Evolutionary conservation across 2,113 vertebrate species (phyloP).

Genomic region (Terrapene triunguis): DNA sequence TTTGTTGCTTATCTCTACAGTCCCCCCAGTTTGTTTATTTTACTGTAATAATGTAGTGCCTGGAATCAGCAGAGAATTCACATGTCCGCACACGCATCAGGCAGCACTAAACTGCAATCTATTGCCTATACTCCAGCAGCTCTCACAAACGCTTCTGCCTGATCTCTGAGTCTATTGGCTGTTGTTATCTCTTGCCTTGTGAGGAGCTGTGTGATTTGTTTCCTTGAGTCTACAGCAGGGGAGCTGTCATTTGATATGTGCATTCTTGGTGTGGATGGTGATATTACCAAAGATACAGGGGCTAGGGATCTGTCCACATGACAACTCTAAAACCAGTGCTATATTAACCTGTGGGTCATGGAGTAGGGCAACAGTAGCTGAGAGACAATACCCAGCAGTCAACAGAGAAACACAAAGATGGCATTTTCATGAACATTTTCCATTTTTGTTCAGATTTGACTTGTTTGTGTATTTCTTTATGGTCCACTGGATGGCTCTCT

Average conservation of each 20-base stretch:
- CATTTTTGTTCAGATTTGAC: neutral
- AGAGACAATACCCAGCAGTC: neutral
- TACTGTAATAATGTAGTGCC: neutral
- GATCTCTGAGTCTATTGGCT: neutral
- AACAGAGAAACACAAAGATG: neutral
- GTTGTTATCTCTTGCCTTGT: neutral
- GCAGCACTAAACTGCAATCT: neutral
- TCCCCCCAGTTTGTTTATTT: neutral
- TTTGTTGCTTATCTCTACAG: neutral
- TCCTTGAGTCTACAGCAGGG: neutral
- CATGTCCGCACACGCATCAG: neutral
- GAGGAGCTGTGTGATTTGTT: neutral
- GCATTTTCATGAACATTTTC: neutral
- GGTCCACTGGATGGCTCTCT: neutral
- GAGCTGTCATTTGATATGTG: neutral
- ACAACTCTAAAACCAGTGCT: neutral
- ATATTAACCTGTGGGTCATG: neutral
- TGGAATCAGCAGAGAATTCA: neutral
- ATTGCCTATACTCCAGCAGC: neutral
- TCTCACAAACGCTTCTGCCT: neutral
- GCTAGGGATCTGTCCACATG: neutral
- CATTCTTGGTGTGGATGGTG: neutral
- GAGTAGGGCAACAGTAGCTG: neutral
- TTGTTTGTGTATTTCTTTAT: neutral
- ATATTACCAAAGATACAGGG: neutral